A percentile compares a stretch with the other conserved stretches of the same genome.
Conservation (phyloP, 1,140 invertebrate genomes). For the Macrotrachela quadricornifera region DNA sequence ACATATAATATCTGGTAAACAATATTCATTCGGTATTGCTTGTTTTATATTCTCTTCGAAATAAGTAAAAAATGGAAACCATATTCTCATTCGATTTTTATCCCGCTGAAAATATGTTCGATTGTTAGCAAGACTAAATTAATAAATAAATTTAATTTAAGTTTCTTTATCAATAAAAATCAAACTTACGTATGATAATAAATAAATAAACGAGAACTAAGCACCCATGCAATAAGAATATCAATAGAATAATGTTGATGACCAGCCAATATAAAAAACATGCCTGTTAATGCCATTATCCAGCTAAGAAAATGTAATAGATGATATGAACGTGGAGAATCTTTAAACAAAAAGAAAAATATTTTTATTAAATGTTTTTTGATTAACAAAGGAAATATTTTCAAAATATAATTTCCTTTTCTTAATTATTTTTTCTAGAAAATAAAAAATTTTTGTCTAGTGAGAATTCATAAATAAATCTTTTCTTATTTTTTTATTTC, state of each 20-base stretch:
- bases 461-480: no score
- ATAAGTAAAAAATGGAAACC: slow-evolving; percentile 65
- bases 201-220: slow-evolving; percentile 77
- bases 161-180: no score
- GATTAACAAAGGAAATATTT: no score
- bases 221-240: slow-evolving; percentile 95
- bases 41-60: slow-evolving; percentile 82
- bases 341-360: slow-evolving; percentile 34
- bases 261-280: slow-evolving; percentile 93
- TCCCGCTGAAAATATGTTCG: slow-evolving; percentile 65
- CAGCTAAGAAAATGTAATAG: slow-evolving; percentile 81
- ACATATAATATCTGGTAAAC: no score
- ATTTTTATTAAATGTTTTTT: slow-evolving; percentile 8
- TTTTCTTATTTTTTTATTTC: no score
- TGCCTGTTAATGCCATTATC: slow-evolving; percentile 95
- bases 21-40: slow-evolving; percentile 58
- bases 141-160: no score
- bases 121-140: slow-evolving; percentile 66
- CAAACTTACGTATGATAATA: slow-evolving; percentile 52
- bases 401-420: no score
- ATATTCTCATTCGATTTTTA: slow-evolving; percentile 52
- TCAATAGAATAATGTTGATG: slow-evolving; percentile 99
- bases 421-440: no score
- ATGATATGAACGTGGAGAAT: slow-evolving; percentile 73
- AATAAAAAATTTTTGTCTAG: no score